Percentiles rank a stretch among this genome's conserved stretches.
Evolutionary conservation across 2,888 invertebrate species (phyloP).

Genomic region (Leptinotarsa juncta): DNA sequence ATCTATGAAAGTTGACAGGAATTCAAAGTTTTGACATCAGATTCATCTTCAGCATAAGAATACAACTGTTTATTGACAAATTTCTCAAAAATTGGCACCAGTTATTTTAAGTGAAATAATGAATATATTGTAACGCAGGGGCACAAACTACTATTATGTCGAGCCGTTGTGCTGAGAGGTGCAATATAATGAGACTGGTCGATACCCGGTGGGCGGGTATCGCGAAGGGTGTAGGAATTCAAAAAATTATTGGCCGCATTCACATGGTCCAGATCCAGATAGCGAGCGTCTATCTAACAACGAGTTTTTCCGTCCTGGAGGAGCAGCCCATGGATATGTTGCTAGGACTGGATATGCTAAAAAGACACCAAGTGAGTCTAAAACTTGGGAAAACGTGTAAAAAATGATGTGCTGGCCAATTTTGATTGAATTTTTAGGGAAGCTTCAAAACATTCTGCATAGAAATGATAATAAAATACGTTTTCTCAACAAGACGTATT

Average conservation of each 20-base stretch:
- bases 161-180: slow-evolving; percentile 92
- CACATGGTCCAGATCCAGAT: slow-evolving; percentile 98
- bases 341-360: slow-evolving; percentile 96
- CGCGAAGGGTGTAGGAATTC: slow-evolving; percentile 97
- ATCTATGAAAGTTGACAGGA: no score
- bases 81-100: background rate
- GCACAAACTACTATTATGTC: slow-evolving; percentile 99
- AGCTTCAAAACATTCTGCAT: no score
- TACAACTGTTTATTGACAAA: no score
- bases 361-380: slow-evolving; percentile 82
- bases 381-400: no score
- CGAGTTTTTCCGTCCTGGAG: slow-evolving; percentile 96
- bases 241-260: slow-evolving; percentile 94
- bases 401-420: no score
- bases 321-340: slow-evolving; percentile 99
- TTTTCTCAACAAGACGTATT: no score
- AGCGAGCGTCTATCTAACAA: slow-evolving; percentile 91
- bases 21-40: no score
- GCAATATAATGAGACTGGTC: slow-evolving; percentile 89
- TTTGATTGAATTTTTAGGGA: no score
- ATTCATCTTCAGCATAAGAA: no score
- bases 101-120: background rate
- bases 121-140: slow-evolving; percentile 57
- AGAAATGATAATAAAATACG: no score
- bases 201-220: slow-evolving; percentile 96